Evolutionary conservation across 1,140 invertebrate genomes (phyloP).

Genomic region (Nephila pilipes): DNA sequence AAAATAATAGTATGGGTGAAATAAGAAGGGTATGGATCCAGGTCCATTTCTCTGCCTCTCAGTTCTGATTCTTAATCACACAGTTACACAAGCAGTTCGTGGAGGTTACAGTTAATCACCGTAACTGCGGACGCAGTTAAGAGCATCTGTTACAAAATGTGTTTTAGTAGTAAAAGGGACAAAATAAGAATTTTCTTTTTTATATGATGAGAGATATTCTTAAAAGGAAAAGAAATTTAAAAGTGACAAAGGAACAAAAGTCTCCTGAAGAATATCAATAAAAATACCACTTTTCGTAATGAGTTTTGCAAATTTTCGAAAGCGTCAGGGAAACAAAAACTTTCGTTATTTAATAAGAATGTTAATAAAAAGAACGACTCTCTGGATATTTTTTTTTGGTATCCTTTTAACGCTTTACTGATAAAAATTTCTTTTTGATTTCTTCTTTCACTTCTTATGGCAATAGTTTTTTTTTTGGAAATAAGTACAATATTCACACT

Average conservation of each 20-base stretch:
- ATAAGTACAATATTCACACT: neutral
- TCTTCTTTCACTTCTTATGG: neutral
- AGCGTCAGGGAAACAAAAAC: neutral
- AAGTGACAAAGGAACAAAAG: neutral
- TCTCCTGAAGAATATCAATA: neutral
- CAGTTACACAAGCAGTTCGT: too few species aligned
- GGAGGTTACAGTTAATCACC: too few species aligned
- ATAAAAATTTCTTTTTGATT: neutral
- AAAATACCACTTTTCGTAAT: conserved; percentile 17
- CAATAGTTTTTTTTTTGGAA: neutral
- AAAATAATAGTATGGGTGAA: too few species aligned
- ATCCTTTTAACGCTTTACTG: neutral
- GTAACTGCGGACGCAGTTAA: too few species aligned
- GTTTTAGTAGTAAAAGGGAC: too few species aligned
- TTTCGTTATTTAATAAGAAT: neutral
- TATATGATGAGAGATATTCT: neutral
- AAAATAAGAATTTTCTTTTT: neutral
- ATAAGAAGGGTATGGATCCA: too few species aligned
- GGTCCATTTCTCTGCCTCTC: too few species aligned
- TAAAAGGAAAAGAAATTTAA: neutral
- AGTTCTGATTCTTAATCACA: too few species aligned
- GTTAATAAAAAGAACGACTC: neutral
- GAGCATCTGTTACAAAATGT: too few species aligned
- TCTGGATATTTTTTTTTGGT: neutral
- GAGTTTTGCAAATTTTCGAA: neutral